Percentiles rank a stretch among this genome's conserved stretches.
Evolutionary conservation across 2,113 vertebrate genomes (phyloP).

Genomic region (Ailurus styani): DNA sequence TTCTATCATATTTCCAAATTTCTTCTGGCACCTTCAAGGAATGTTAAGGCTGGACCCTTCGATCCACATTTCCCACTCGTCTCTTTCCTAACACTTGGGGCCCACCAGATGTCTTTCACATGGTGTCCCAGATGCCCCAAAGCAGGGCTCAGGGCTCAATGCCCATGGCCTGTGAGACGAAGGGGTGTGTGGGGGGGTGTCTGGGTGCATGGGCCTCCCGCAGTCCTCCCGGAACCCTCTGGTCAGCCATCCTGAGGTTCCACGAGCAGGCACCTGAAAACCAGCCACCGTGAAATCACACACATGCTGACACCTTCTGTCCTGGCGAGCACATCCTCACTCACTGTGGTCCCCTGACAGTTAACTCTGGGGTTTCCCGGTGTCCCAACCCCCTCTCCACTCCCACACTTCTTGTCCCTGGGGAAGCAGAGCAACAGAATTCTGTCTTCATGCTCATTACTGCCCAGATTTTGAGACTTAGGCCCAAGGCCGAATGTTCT

Average conservation of each 20-base stretch:
- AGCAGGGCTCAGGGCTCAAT: background rate
- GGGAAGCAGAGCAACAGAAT: background rate
- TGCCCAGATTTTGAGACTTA: background rate
- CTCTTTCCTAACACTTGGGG: background rate
- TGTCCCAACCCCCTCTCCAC: too few relatives aligned
- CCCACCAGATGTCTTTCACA: background rate
- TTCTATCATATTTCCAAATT: background rate
- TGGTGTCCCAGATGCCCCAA: background rate
- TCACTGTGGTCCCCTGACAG: background rate
- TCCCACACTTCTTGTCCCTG: background rate
- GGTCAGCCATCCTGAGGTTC: background rate
- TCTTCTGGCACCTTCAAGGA: background rate
- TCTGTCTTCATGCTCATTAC: background rate
- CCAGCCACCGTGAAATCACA: background rate
- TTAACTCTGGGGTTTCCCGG: background rate
- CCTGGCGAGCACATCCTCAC: background rate
- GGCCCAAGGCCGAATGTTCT: background rate
- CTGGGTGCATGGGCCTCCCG: background rate
- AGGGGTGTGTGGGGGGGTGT: background rate
- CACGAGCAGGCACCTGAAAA: background rate
- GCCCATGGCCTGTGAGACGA: background rate
- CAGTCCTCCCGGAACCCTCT: background rate
- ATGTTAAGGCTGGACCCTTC: background rate
- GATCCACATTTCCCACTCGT: background rate
- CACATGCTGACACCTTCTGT: background rate